Evolutionary conservation across 2,113 vertebrate genomes (phyloP).

Genomic region (Sorex araneus): DNA sequence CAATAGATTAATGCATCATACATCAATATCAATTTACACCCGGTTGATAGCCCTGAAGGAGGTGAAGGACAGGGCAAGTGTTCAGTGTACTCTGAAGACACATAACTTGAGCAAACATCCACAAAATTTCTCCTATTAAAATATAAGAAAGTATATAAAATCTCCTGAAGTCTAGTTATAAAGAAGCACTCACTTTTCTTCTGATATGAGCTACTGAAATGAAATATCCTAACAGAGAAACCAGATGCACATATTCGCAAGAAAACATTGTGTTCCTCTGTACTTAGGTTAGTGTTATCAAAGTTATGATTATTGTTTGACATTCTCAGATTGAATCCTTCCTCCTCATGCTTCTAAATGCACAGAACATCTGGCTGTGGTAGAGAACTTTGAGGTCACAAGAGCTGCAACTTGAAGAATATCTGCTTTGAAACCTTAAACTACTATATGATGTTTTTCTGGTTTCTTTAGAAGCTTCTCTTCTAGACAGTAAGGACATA

Average conservation of each 20-base stretch:
- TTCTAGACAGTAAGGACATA: background rate
- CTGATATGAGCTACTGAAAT: background rate
- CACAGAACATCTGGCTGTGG: slow-evolving; percentile 18
- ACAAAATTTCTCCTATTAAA: background rate
- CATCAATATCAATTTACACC: background rate
- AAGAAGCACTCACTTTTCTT: background rate
- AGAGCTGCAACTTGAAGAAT: background rate
- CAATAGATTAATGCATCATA: too few species aligned
- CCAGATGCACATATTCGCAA: background rate
- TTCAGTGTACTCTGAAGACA: background rate
- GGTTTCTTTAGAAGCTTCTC: background rate
- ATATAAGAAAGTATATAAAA: background rate
- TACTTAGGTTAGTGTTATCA: background rate
- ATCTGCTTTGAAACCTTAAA: background rate
- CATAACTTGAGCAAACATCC: background rate
- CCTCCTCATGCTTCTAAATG: background rate
- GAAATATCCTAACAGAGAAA: background rate
- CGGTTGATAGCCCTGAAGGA: background rate
- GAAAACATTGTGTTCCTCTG: slow-evolving; percentile 5
- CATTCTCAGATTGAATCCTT: background rate
- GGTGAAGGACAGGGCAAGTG: background rate
- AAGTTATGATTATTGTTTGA: background rate
- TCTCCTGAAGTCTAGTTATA: background rate
- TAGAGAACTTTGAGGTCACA: background rate
- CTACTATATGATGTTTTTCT: background rate